Conservation (phyloP, 2,888 invertebrate genomes). For the Pristionchus arcanus region DNA sequence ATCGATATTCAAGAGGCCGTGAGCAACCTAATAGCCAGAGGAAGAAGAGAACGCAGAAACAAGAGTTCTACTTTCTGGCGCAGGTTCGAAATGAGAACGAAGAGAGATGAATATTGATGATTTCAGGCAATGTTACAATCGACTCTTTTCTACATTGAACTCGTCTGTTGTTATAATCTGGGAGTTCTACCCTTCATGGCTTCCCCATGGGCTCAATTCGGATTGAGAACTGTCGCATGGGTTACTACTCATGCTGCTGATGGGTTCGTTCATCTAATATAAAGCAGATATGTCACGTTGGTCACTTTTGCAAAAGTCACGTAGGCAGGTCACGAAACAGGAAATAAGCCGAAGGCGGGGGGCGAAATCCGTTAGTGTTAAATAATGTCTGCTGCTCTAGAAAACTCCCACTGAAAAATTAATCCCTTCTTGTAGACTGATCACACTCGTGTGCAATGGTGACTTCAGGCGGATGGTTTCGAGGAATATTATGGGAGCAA, state of each 20-base stretch:
- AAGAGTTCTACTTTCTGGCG: slow-evolving; percentile 45
- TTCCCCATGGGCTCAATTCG: slow-evolving; percentile 51
- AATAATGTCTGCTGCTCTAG: too few relatives aligned
- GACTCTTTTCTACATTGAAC: slow-evolving; percentile 51
- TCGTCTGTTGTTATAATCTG: slow-evolving; percentile 48
- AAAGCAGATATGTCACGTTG: too few relatives aligned
- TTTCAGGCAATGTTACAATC: slow-evolving; percentile 47
- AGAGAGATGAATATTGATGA: neutral
- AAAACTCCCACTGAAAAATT: neutral
- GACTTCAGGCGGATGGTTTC: slow-evolving; percentile 30
- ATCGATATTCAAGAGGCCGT: slow-evolving; percentile 7
- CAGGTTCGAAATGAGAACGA: neutral
- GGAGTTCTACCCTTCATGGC: slow-evolving; percentile 52
- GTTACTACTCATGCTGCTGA: slow-evolving; percentile 28
- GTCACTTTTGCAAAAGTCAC: too few relatives aligned
- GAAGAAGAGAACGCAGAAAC: slow-evolving; percentile 40
- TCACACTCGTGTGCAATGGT: slow-evolving; percentile 50
- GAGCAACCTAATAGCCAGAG: neutral
- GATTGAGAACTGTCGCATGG: slow-evolving; percentile 46
- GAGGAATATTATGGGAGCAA: neutral
- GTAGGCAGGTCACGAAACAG: too few relatives aligned
- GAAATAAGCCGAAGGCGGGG: too few relatives aligned
- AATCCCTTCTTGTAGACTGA: neutral
- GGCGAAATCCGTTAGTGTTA: too few relatives aligned
- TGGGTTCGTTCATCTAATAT: slow-evolving; percentile 38